phyloP scores from a whole-genome alignment of 2,888 invertebrate species.

The Eupithecia subfuscata region DNA sequence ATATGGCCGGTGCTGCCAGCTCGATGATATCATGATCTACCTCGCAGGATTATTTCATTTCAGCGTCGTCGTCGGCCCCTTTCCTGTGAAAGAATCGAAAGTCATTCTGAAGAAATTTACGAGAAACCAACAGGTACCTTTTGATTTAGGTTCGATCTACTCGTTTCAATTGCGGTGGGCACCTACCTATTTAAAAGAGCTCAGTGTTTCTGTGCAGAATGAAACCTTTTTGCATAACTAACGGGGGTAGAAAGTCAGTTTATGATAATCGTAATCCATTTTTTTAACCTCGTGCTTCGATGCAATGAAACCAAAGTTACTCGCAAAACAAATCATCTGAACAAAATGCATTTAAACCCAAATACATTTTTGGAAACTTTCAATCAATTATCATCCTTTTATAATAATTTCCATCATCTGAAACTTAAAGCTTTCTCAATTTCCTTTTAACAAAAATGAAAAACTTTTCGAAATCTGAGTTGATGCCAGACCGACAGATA shows the following conservation, averaged over 20 bases:
- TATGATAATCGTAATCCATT: background rate
- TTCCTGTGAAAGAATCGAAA: conserved; percentile 8
- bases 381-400: background rate
- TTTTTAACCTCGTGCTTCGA: background rate
- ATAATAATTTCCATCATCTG: conserved; percentile 30
- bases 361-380: conserved; percentile 9
- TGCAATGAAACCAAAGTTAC: background rate
- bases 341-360: background rate
- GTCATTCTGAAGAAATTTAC: background rate
- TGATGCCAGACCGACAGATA: conserved; percentile 54
- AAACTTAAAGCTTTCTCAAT: conserved; percentile 35
- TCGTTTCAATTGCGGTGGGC: background rate
- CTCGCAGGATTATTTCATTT: conserved; percentile 45
- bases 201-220: background rate
- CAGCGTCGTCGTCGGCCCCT: conserved; percentile 18
- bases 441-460: conserved; percentile 34
- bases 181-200: background rate
- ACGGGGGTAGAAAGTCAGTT: background rate
- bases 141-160: conserved; percentile 1
- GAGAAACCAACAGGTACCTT: conserved; percentile 8
- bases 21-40: conserved; percentile 59
- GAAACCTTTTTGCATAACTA: background rate
- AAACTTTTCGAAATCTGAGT: conserved; percentile 38
- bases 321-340: background rate
- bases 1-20: conserved; percentile 69